Conservation (phyloP, 2,113 vertebrate genomes). For the Lophura nycthemera region DNA sequence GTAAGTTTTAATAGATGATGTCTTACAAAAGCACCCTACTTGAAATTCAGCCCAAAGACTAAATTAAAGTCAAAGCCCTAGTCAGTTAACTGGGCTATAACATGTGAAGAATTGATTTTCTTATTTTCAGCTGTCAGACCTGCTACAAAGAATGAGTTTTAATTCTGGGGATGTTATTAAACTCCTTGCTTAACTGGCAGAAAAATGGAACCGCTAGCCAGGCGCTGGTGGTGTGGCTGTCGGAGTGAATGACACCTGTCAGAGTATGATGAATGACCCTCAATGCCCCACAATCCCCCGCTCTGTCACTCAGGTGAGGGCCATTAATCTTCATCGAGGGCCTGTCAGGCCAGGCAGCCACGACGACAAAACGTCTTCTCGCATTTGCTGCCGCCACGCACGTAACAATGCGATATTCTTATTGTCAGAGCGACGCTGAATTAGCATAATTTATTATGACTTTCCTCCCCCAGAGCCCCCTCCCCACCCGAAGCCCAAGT, state of each 20-base stretch:
- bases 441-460: slow-evolving; percentile 95
- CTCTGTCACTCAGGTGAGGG: slow-evolving; percentile 97
- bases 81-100: slow-evolving; percentile 83
- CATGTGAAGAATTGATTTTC: slow-evolving; percentile 93
- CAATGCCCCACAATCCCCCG: slow-evolving; percentile 90
- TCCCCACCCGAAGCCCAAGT: slow-evolving; percentile 73
- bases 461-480: slow-evolving; percentile 66
- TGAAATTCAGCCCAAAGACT: slow-evolving; percentile 81
- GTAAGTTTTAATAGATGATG: slow-evolving; percentile 90
- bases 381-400: slow-evolving; percentile 66
- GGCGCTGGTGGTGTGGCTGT: slow-evolving; percentile 72
- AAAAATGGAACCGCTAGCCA: slow-evolving; percentile 79
- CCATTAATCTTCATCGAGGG: slow-evolving; percentile 98
- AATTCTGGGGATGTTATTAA: slow-evolving; percentile 96
- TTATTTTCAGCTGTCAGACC: slow-evolving; percentile 90
- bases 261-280: slow-evolving; percentile 98
- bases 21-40: slow-evolving; percentile 79
- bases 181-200: slow-evolving; percentile 88
- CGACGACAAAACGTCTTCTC: slow-evolving; percentile 73
- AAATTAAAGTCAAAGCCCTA: slow-evolving; percentile 87
- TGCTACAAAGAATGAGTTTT: slow-evolving; percentile 93
- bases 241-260: slow-evolving; percentile 98
- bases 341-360: slow-evolving; percentile 90
- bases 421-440: slow-evolving; percentile 77
- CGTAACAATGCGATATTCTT: slow-evolving; percentile 76